Percentiles rank a stretch among this genome's conserved stretches.
Conservation (phyloP, 2,797 vertebrate genomes). For the Oceanodroma leucorhoa region DNA sequence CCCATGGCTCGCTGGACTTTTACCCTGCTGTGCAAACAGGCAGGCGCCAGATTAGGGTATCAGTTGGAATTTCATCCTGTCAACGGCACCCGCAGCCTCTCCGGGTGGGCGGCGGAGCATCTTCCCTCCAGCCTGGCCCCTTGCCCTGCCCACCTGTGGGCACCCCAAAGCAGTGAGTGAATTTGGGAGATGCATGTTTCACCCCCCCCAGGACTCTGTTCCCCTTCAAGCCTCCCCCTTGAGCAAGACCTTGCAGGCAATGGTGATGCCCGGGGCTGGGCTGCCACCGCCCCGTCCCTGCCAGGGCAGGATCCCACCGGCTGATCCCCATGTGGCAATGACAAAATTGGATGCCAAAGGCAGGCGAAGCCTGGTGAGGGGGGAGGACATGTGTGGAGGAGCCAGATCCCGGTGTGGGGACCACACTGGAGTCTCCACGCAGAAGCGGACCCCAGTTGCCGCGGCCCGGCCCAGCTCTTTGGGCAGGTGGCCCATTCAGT, state of each 20-base stretch:
- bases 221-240: not conserved
- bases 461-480: not conserved
- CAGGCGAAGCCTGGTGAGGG: not conserved
- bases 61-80: conserved; percentile 67
- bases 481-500: not conserved
- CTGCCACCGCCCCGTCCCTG: not conserved
- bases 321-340: rapidly evolving
- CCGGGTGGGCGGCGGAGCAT: not conserved
- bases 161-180: rapidly evolving
- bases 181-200: not conserved
- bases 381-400: not conserved
- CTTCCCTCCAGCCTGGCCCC: not conserved
- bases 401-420: rapidly evolving
- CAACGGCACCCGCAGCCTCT: not conserved
- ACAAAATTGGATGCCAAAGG: not conserved
- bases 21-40: conserved; percentile 74
- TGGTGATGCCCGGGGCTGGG: not conserved
- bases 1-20: conserved; percentile 64
- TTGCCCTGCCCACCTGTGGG: rapidly evolving
- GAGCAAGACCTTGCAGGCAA: not conserved
- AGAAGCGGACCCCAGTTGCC: not conserved
- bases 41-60: conserved; percentile 66
- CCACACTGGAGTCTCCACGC: not conserved
- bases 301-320: not conserved
- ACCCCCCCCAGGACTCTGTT: not conserved